Evolutionary conservation across 2,888 invertebrate genomes (phyloP).

Genomic region (Timandra comae): DNA sequence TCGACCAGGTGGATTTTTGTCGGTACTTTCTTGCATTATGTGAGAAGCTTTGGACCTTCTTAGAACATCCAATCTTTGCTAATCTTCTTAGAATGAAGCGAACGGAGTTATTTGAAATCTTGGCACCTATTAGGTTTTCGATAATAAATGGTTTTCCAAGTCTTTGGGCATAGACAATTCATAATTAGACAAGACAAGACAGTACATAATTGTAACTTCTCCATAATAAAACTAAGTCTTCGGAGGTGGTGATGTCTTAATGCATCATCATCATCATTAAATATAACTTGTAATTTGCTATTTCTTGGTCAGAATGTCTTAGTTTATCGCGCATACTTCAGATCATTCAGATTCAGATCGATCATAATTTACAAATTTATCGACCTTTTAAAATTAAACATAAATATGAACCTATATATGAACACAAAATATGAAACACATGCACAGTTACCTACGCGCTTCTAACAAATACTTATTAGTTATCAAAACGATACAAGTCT

Average conservation of each 20-base stretch:
- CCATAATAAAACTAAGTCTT: too few relatives aligned
- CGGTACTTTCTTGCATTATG: constrained; percentile 47
- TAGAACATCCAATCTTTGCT: constrained; percentile 71
- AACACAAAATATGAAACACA: constrained; percentile 62
- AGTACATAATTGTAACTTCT: too few relatives aligned
- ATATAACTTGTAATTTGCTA: too few relatives aligned
- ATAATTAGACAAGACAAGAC: too few relatives aligned
- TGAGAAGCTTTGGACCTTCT: constrained; percentile 55
- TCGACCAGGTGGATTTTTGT: constrained; percentile 45
- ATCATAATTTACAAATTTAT: too few relatives aligned
- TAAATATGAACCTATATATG: constrained; percentile 52
- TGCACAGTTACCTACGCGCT: constrained; percentile 62
- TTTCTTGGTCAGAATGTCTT: too few relatives aligned
- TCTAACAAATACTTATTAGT: constrained; percentile 37
- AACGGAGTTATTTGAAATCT: constrained; percentile 66
- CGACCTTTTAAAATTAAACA: too few relatives aligned
- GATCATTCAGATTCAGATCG: too few relatives aligned
- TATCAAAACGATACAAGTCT: constrained; percentile 30
- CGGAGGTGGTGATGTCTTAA: too few relatives aligned
- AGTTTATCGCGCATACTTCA: too few relatives aligned
- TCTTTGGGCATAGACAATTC: too few relatives aligned
- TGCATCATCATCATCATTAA: too few relatives aligned
- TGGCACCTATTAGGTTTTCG: constrained; percentile 67
- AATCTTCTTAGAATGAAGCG: constrained; percentile 69
- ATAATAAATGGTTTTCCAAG: constrained; percentile 65